Evolutionary conservation across 1,140 invertebrate genomes (phyloP).

Genomic region (Scaptomyza montana): DNA sequence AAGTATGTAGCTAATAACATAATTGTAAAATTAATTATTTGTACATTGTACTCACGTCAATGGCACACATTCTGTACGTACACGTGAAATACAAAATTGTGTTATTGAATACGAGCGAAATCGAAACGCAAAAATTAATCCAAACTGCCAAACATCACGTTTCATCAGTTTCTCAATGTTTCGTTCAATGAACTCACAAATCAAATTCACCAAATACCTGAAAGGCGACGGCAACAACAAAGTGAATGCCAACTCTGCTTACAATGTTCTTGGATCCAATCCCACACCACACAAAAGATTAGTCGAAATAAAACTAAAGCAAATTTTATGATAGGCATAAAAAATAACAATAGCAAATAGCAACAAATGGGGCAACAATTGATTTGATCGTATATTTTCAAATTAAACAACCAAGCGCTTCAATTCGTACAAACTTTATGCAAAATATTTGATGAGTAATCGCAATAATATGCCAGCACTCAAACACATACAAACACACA

Average conservation of each 20-base stretch:
- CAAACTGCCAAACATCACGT: slow-evolving; percentile 33
- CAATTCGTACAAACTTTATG: slow-evolving; percentile 29
- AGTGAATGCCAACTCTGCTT: slow-evolving; percentile 4
- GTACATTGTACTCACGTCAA: not conserved
- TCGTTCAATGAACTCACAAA: slow-evolving; percentile 42
- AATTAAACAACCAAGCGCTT: slow-evolving; percentile 37
- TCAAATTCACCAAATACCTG: slow-evolving; percentile 22
- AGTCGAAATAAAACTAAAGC: slow-evolving; percentile 23
- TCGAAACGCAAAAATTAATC: slow-evolving; percentile 19
- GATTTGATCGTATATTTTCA: slow-evolving; percentile 58
- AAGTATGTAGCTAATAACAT: too few relatives aligned
- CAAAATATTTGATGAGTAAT: slow-evolving; percentile 67
- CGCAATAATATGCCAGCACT: slow-evolving; percentile 57
- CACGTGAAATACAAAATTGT: slow-evolving; percentile 10
- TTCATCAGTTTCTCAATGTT: slow-evolving; percentile 28
- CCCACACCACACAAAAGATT: not conserved
- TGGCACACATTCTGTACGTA: slow-evolving; percentile 2
- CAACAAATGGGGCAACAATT: slow-evolving; percentile 34
- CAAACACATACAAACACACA: slow-evolving; percentile 14
- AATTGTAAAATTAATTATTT: too few relatives aligned
- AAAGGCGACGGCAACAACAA: slow-evolving; percentile 7
- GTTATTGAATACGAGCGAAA: slow-evolving; percentile 6
- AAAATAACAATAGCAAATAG: slow-evolving; percentile 1
- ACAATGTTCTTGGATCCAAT: slow-evolving; percentile 14
- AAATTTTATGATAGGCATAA: slow-evolving; percentile 24